Evolutionary conservation across 2,113 vertebrate genomes (phyloP), one percentile per base, ranked within the genome.

Genomic region (Candoia aspera): DNA sequence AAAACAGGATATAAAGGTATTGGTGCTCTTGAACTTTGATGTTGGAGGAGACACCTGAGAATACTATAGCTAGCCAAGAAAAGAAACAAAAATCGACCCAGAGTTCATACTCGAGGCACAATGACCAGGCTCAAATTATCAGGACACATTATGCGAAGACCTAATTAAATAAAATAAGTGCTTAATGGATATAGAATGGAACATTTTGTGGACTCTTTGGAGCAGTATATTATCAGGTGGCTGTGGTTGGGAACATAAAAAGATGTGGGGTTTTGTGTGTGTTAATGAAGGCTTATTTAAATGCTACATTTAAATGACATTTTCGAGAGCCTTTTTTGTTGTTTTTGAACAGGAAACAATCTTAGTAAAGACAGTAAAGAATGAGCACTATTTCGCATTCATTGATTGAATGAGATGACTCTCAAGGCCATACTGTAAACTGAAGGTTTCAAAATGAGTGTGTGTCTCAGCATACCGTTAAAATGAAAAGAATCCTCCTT

Each of bases 201-300:
- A 23, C 1, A 54, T 92, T 84, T 62, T 88, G 21, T 54, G 37
- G 46, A 83, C 33, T 59, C 89, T 3, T 55, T 42, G 86, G 58
- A 42, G 54, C 88, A 92, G 95, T n/a, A 73, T 83, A 11, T 94
- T 93, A 37, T 2, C 8, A 37, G 29, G 4, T 37, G 17, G 33
- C 5, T 21, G 86, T 24, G 13, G 9, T 24, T 64, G 54, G 42
- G 87, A 94, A 58, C 0, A 64, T 2, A n/a, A 26, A 4, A 91
- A 64, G 8, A 24, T 62, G 42, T 49, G 26, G 54, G 55, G 49
- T 49, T 42, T 42, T 2, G 49, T 49, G 49, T 49, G 49, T 49
- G 6, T 92, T 94, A 91, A 53, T 93, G 94, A 91, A 88, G 17
- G 5, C 29, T 93, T 88, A 73, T 89, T 94, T 91, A 73, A 90